These are phyloP conservation scores for Tetramorium bicarinatum DNA, from an alignment of 2,888 invertebrate genomes.

Conservation along the genomic window DNA sequence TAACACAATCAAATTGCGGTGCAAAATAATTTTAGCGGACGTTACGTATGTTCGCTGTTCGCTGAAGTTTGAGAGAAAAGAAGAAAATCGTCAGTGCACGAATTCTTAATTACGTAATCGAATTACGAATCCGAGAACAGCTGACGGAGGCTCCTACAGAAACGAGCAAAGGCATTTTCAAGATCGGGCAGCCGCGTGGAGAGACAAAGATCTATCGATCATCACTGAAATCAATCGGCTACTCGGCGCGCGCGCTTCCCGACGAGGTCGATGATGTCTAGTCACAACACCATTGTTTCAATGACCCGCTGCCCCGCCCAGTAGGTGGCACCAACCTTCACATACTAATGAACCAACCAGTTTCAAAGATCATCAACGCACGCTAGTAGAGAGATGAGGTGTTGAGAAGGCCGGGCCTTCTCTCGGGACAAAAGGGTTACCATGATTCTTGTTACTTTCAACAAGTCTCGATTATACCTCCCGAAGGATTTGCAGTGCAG, in stretches of 20 bases:
- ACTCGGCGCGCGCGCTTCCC: constrained; percentile 43
- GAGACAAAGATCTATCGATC: constrained; percentile 75
- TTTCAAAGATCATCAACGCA: constrained; percentile 77
- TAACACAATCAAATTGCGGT: neutral
- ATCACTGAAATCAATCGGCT: constrained; percentile 76
- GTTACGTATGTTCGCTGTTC: neutral
- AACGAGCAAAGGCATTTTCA: constrained; percentile 14
- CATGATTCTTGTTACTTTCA: constrained; percentile 30
- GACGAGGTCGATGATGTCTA: constrained; percentile 78
- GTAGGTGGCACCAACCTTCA: constrained; percentile 79
- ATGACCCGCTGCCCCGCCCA: constrained; percentile 80
- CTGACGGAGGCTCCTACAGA: neutral
- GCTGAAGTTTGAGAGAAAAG: neutral
- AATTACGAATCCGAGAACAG: neutral
- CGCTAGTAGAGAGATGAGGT: constrained; percentile 69
- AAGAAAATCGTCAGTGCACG: neutral
- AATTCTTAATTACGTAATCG: constrained; percentile 17
- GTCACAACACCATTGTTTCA: constrained; percentile 82
- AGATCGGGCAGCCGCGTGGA: constrained; percentile 23
- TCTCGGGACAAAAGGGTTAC: constrained; percentile 18
- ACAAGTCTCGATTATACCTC: constrained; percentile 12
- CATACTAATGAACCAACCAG: constrained; percentile 79
- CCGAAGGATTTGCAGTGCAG: neutral
- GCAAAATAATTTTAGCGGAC: neutral
- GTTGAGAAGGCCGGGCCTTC: constrained; percentile 70